These are phyloP conservation scores for Drosophila kikkawai DNA, from an alignment of 1,140 invertebrate species.

Conservation along the genomic window DNA sequence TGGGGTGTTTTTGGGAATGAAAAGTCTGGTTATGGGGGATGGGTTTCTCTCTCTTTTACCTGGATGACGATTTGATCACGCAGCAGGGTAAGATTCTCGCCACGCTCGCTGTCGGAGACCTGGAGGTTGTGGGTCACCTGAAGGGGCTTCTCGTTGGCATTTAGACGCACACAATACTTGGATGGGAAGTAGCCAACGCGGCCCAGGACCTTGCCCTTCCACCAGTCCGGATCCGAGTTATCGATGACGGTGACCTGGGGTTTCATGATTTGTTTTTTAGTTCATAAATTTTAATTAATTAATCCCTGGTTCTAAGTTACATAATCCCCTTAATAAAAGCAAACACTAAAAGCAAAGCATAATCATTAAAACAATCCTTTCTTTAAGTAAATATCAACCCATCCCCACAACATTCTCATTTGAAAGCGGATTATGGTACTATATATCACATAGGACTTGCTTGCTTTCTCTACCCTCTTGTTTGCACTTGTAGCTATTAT, in stretches of 20 bases:
- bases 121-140: constrained; percentile 92
- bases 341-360: background rate
- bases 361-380: background rate
- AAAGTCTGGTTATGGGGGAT: too few relatives aligned
- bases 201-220: constrained; percentile 97
- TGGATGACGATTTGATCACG: constrained; percentile 92
- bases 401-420: background rate
- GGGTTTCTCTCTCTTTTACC: constrained; percentile 46
- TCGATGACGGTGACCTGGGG: constrained; percentile 94
- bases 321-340: constrained; percentile 1
- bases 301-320: too few relatives aligned
- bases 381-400: background rate
- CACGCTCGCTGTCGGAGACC: constrained; percentile 88
- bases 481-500: constrained; percentile 10
- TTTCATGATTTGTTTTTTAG: background rate
- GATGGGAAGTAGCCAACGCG: constrained; percentile 97
- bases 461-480: background rate
- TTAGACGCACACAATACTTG: constrained; percentile 95
- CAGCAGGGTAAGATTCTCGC: constrained; percentile 87
- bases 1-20: background rate
- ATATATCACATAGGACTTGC: background rate
- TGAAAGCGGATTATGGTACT: constrained; percentile 12
- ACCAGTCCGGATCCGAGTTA: constrained; percentile 97
- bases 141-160: constrained; percentile 94
- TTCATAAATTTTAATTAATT: background rate